These are phyloP conservation scores for Eumacrocentrus americanus DNA, from an alignment of 2,888 invertebrate species.

Conservation along the genomic window DNA sequence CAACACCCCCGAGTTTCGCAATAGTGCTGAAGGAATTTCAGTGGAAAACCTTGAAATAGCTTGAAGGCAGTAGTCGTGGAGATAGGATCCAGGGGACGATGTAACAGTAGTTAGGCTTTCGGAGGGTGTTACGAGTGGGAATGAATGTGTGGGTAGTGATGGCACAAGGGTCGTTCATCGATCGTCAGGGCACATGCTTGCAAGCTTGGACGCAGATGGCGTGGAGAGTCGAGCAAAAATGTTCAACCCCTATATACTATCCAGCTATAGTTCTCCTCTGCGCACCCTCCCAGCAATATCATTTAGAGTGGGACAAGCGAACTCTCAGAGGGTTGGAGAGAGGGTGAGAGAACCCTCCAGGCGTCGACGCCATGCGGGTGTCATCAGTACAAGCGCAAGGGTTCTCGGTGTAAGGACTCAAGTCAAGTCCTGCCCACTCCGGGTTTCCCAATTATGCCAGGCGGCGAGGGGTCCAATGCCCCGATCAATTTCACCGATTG, in stretches of 20 bases:
- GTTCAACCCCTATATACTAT: neutral
- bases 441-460: slow-evolving; percentile 54
- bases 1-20: too few species aligned
- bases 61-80: too few species aligned
- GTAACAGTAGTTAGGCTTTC: too few species aligned
- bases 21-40: too few species aligned
- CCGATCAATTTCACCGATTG: slow-evolving; percentile 48
- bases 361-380: slow-evolving; percentile 41
- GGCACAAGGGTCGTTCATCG: slow-evolving; percentile 38
- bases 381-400: slow-evolving; percentile 57
- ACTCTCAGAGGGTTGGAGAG: slow-evolving; percentile 33
- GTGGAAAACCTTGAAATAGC: too few species aligned
- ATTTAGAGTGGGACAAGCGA: neutral
- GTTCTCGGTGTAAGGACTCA: slow-evolving; percentile 55
- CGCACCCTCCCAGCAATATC: neutral
- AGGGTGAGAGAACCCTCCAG: slow-evolving; percentile 33
- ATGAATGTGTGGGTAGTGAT: slow-evolving; percentile 15
- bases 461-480: slow-evolving; percentile 59
- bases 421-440: slow-evolving; percentile 44
- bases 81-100: too few species aligned
- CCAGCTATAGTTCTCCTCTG: too few species aligned
- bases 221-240: slow-evolving; percentile 28
- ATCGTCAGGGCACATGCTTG: slow-evolving; percentile 40
- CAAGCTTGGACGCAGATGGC: slow-evolving; percentile 37
- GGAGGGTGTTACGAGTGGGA: too few species aligned